Percentiles rank a stretch among this genome's conserved stretches.
phyloP scores from a whole-genome alignment of 2,113 vertebrate species.

The Agelaius tricolor region DNA sequence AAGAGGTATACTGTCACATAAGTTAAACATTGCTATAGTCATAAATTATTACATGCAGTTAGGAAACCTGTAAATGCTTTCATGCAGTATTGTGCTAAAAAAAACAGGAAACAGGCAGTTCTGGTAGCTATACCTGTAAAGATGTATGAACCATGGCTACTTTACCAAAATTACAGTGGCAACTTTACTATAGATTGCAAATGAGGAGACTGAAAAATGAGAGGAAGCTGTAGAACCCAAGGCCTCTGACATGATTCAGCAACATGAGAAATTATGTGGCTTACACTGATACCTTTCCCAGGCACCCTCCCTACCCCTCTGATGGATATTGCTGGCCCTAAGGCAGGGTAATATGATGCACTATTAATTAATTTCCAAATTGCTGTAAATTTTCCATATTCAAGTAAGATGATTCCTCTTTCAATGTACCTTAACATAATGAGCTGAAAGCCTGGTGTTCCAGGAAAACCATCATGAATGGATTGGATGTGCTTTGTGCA shows the following conservation, averaged over 20 bases:
- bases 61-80: not conserved
- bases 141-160: not conserved
- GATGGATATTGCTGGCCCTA: not conserved
- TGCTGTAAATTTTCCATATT: not conserved
- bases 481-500: not conserved
- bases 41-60: not conserved
- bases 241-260: not conserved
- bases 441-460: not conserved
- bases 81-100: not conserved
- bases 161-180: not conserved
- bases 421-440: not conserved
- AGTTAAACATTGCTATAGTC: not conserved
- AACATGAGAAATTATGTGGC: not conserved
- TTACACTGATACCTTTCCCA: not conserved
- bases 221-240: not conserved
- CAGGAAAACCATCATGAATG: not conserved
- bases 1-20: not conserved
- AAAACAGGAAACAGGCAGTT: not conserved
- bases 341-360: not conserved
- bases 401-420: not conserved
- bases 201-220: not conserved
- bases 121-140: fast-evolving
- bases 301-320: not conserved
- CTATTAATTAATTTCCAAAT: not conserved
- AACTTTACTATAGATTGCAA: not conserved